Percentiles rank a stretch among this genome's conserved stretches.
Evolutionary conservation across 1,140 invertebrate species (phyloP).

Genomic region (Hestina assimilis): DNA sequence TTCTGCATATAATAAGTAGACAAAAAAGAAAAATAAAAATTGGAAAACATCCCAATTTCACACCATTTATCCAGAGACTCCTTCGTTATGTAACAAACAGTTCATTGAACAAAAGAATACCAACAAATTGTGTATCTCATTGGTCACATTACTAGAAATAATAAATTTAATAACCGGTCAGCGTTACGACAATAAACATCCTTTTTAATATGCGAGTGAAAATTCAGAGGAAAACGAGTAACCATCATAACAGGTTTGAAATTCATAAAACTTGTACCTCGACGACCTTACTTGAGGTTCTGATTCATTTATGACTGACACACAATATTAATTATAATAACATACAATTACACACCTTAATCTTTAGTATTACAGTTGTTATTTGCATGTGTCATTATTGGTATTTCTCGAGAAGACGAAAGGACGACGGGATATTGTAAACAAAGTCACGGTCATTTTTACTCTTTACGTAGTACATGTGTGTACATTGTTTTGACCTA

Average conservation of each 20-base stretch:
- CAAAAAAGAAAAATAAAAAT: no score
- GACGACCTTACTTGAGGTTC: conserved; percentile 39
- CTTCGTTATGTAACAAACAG: no score
- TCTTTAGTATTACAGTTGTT: neutral
- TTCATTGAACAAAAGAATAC: no score
- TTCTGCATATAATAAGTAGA: no score
- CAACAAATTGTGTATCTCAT: no score
- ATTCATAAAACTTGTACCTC: conserved; percentile 35
- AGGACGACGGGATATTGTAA: conserved; percentile 27
- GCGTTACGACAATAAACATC: neutral
- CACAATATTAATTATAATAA: conserved; percentile 4
- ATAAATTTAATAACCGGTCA: conserved; percentile 8
- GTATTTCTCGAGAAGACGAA: conserved; percentile 21
- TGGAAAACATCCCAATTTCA: no score
- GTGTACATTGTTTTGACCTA: conserved; percentile 11
- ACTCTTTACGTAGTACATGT: conserved; percentile 9
- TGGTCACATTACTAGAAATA: conserved; percentile 1
- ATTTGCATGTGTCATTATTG: neutral
- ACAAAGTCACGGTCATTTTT: conserved; percentile 36
- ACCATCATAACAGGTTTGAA: conserved; percentile 21
- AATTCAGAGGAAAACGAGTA: conserved; percentile 24
- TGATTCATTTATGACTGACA: conserved; percentile 17
- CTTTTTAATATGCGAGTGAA: conserved; percentile 25
- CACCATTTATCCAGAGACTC: no score
- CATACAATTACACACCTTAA: conserved; percentile 3